These are phyloP conservation scores for Pseudotriccus pelzelni DNA, from an alignment of 2,797 vertebrate genomes.

Conservation along the genomic window DNA sequence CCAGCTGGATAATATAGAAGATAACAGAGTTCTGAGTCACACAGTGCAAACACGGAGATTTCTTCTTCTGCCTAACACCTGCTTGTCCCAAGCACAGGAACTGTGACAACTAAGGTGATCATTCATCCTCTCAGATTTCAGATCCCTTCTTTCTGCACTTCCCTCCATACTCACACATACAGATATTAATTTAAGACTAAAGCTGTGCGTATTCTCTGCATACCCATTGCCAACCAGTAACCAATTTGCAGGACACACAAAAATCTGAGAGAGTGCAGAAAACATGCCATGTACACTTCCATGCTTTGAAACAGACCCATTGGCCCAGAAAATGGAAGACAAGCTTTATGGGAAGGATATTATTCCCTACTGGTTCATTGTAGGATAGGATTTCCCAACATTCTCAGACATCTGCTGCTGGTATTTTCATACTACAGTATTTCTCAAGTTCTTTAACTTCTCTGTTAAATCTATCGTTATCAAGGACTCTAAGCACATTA, in stretches of 20 bases:
- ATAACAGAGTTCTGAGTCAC: neutral
- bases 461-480: neutral
- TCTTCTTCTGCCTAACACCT: neutral
- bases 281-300: accelerated
- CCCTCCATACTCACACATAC: accelerated
- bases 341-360: neutral
- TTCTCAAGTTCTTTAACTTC: neutral
- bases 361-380: neutral
- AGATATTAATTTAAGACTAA: neutral
- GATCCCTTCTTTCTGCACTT: neutral
- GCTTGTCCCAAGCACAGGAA: neutral
- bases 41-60: neutral
- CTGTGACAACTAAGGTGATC: neutral
- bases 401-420: neutral
- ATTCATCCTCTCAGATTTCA: neutral
- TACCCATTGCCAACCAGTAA: neutral
- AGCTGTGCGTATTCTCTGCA: neutral
- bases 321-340: neutral
- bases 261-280: neutral
- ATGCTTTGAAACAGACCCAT: neutral
- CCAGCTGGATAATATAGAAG: neutral
- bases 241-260: neutral
- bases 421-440: neutral
- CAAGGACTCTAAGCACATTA: neutral
- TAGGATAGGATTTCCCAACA: neutral